phyloP scores from a whole-genome alignment of 1,140 invertebrate species.

The Cataglyphis hispanica region DNA sequence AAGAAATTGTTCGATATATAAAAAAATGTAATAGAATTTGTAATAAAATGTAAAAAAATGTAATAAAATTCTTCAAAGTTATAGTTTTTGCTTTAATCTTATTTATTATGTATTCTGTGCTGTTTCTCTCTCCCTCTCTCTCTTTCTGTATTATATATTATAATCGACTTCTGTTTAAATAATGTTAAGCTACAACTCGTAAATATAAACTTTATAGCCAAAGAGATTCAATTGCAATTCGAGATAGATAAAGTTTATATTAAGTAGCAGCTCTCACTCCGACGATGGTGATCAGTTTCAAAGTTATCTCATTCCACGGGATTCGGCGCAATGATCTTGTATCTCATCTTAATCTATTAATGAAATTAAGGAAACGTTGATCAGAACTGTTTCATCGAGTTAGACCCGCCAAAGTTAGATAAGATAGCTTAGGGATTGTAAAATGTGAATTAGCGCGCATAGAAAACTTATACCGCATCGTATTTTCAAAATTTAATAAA shows the following conservation, averaged over 20 bases:
- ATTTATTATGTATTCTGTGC: neutral
- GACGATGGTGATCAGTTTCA: conserved; percentile 15
- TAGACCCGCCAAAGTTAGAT: conserved; percentile 31
- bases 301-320: conserved; percentile 31
- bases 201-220: neutral
- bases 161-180: conserved; percentile 1
- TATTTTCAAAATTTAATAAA: neutral
- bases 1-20: neutral
- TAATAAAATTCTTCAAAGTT: neutral
- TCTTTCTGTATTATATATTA: neutral
- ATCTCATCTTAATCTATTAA: conserved; percentile 45
- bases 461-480: too few relatives aligned
- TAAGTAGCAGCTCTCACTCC: conserved; percentile 1
- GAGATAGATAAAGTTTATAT: conserved; percentile 15
- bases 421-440: conserved; percentile 7
- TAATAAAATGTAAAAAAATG: neutral
- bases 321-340: conserved; percentile 16
- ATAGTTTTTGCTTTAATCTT: neutral
- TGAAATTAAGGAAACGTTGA: conserved; percentile 37
- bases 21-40: neutral
- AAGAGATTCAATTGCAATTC: conserved; percentile 5
- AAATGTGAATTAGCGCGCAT: conserved; percentile 6
- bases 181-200: neutral
- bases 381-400: conserved; percentile 7
- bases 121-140: neutral